These are phyloP conservation scores for Anorthoa munda DNA, from an alignment of 2,888 invertebrate genomes.

Conservation along the genomic window DNA sequence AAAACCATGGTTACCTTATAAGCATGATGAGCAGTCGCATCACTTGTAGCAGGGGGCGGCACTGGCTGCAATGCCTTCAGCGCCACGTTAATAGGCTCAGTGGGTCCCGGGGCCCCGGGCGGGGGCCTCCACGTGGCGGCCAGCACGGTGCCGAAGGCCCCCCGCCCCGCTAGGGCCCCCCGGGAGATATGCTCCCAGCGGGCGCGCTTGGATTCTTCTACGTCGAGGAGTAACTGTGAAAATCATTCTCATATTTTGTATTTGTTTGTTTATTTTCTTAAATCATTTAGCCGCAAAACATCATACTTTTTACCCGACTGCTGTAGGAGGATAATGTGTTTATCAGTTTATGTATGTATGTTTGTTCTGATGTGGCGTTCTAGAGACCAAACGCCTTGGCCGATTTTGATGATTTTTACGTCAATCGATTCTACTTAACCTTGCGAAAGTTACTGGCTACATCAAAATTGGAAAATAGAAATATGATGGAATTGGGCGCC, in stretches of 20 bases:
- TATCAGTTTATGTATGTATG: too few relatives aligned
- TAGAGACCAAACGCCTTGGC: too few relatives aligned
- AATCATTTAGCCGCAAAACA: too few relatives aligned
- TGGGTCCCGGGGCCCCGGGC: constrained; percentile 84
- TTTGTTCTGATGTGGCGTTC: too few relatives aligned
- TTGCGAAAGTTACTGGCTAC: too few relatives aligned
- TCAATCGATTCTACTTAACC: too few relatives aligned
- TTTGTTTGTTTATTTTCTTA: too few relatives aligned
- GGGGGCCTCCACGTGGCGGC: constrained; percentile 92
- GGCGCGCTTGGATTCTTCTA: constrained; percentile 95
- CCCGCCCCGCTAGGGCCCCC: constrained; percentile 96
- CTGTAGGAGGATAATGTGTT: too few relatives aligned
- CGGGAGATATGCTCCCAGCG: constrained; percentile 95
- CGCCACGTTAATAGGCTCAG: constrained; percentile 90
- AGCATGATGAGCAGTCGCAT: constrained; percentile 77
- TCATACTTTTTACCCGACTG: too few relatives aligned
- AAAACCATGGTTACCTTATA: constrained; percentile 77
- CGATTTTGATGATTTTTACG: too few relatives aligned
- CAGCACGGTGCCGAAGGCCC: constrained; percentile 99
- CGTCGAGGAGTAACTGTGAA: constrained; percentile 95
- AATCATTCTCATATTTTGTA: background rate
- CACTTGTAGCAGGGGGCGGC: constrained; percentile 92
- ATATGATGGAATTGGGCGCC: too few relatives aligned
- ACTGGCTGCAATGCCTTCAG: constrained; percentile 99
- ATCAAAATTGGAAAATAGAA: too few relatives aligned